A percentile compares a stretch with the other conserved stretches of the same genome.
Conservation (phyloP, 23 tunicate species). For the Diplosoma virens region DNA sequence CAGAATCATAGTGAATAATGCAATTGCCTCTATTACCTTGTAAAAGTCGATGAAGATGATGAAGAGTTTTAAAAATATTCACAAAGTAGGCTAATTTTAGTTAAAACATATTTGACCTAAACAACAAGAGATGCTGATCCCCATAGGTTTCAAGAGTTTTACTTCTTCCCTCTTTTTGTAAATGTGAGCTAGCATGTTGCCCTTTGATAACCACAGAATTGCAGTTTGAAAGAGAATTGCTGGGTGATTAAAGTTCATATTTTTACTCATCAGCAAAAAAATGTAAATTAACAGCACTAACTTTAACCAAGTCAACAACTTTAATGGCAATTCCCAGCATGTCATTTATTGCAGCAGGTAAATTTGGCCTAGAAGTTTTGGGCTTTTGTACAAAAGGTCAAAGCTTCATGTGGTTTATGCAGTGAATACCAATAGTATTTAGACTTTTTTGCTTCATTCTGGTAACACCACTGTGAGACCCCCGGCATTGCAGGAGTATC, state of each 20-base stretch:
- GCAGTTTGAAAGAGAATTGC: conserved; percentile 32
- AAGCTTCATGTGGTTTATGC: conserved; percentile 44
- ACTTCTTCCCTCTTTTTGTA: conserved; percentile 35
- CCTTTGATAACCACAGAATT: conserved; percentile 36
- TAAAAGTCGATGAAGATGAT: conserved; percentile 14
- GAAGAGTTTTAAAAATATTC: conserved; percentile 36
- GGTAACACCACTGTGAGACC: not conserved
- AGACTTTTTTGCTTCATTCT: conserved; percentile 31
- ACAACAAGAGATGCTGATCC: conserved; percentile 13
- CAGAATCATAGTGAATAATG: conserved; percentile 27
- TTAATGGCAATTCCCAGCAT: conserved; percentile 25
- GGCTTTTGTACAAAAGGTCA: not conserved
- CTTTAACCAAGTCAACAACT: conserved; percentile 31
- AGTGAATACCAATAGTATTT: conserved; percentile 22
- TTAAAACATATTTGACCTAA: conserved; percentile 16
- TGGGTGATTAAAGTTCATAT: conserved; percentile 15
- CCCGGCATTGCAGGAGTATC: conserved; percentile 25
- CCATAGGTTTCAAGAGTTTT: conserved; percentile 15
- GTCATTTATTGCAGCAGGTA: too few relatives aligned
- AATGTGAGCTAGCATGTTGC: conserved; percentile 21
- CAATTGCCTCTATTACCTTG: conserved; percentile 19
- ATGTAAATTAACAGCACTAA: conserved; percentile 39
- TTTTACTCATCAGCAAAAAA: conserved; percentile 44
- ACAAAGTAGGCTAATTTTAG: conserved; percentile 38
- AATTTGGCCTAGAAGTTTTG: too few relatives aligned